Base-by-base conservation (phyloP, 2,113 vertebrate genomes). In the Malurus melanocephalus region DNA sequence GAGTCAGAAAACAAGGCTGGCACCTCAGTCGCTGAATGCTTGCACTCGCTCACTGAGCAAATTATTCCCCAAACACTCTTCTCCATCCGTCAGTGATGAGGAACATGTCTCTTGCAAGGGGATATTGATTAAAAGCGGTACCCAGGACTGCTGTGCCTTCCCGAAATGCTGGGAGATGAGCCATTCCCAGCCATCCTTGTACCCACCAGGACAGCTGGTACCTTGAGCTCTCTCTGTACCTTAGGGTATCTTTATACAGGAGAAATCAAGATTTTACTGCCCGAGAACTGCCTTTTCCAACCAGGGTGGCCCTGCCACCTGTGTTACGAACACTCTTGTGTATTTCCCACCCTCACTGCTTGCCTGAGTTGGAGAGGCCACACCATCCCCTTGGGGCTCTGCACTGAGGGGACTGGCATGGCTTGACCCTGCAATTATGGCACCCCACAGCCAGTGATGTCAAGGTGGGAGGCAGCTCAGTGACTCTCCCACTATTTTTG, bases 1-100 rank as follows among this genome's bases (percentile, higher is more conserved):
- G 57, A 95, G 56, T 69, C 71, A 49, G 86, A 72, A 93, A 86
- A 89, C 67, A 72, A 86, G 80, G 30, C 77, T 75, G 71, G 66
- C 79, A 57, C 71, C 65, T 92, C 33, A 52, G 60, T 80, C 2
- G 1, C 26, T 42, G 77, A 78, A 74, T 49, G 26, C 66, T 83
- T 82, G 73, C 65, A 45, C 68, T 91, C 24, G 26, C 32, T 93
- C 51, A 38, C 53, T 0, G 1, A 89, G 57, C 28, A 93, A 85
- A 89, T 75, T 80, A 75, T 57, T 92, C 53, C 77, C 66, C 80
- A 89, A 83, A 75, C 49, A 40, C 49, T n/a, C 45, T 78, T 85
- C 42, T 78, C 62, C 76, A 88, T 49, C 73, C 45, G 8, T 13
- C 48, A 71, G 22, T n/a, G 60, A 87, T 2, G 6, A 23, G 43